These are phyloP conservation scores for Mionectes macconnelli DNA, from an alignment of 2,113 vertebrate genomes.

Conservation along the genomic window DNA sequence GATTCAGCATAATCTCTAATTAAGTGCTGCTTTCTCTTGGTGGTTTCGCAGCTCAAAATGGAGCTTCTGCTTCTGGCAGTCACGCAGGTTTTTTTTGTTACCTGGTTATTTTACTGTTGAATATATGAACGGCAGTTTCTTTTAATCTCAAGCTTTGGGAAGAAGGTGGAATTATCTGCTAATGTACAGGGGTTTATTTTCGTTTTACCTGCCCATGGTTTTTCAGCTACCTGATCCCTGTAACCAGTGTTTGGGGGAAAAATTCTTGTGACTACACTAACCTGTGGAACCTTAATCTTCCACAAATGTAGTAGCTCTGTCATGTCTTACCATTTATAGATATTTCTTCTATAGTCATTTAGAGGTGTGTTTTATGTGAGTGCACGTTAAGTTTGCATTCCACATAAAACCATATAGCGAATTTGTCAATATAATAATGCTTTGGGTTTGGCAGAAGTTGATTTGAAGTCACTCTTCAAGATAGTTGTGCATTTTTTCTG, in stretches of 20 bases:
- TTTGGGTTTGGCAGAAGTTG: not conserved
- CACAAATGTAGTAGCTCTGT: not conserved
- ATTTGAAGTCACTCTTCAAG: not conserved
- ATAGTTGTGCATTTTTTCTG: rapidly evolving
- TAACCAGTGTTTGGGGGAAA: not conserved
- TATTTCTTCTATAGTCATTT: not conserved
- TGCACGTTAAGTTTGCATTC: not conserved
- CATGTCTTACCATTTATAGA: not conserved
- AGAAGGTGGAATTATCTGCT: not conserved
- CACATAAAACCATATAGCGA: not conserved
- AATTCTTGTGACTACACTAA: rapidly evolving
- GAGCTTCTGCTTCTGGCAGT: not conserved
- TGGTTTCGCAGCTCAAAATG: not conserved
- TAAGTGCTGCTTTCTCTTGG: not conserved
- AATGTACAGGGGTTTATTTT: not conserved
- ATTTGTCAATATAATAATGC: not conserved
- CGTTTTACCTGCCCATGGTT: not conserved
- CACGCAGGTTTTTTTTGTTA: not conserved
- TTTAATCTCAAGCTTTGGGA: not conserved
- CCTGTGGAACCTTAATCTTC: not conserved
- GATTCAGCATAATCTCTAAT: not conserved
- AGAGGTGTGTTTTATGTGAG: not conserved
- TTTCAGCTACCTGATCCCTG: not conserved
- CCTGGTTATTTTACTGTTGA: rapidly evolving
- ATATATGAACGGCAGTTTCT: not conserved